Base-by-base conservation (phyloP, 2,113 vertebrate genomes). In the Hippocampus barbouri region DNA sequence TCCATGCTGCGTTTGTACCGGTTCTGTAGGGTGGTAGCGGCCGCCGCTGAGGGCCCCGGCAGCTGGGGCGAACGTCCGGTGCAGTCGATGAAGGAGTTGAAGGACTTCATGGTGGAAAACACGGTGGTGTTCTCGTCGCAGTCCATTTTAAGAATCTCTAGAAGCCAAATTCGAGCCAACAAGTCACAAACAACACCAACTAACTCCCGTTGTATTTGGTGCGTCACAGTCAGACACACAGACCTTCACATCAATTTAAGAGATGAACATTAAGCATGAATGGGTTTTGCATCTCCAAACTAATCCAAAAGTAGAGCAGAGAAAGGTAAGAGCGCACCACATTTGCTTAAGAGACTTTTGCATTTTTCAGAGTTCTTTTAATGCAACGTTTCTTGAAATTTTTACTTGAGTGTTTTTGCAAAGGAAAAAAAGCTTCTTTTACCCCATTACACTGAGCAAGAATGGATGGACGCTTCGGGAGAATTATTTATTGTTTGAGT, bases 1-100 rank as follows among this genome's bases (percentile, higher is more conserved):
- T 95, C 93, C 83, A 98, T 90, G 82, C 90, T 95, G 79, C 95
- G 95, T 65, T 94, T 93, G 83, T 95, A 97, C 53, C 95, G 93
- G 53, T 71, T 82, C 79, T 97, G 96, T 64, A 98, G 83, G 72
- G 89, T 88, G 6, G 81, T 88, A 45, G 73, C 73, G 15, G 76
- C 85, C 1, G 71, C 78, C 1, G 69, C 76, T 1, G 92, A 34
- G 0, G 65, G 49, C 0, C 83, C 83, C 34, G 79, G 75, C 54
- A 86, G 70, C 11, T 81, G 83, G n/a, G 91, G 88, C 0, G 84
- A 41, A 0, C 85, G 91, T 0, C 90, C 88, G 8, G 82, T 70
- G 6, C 67, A 57, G 0, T 94, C 92, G 75, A 98, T 93, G 72
- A 96, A 97, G 71, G 88, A 94, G 78, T 97, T 95, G 78, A 97